Evolutionary conservation across 2,797 vertebrate species (phyloP).

Genomic region (Tympanoctomys barrerae): DNA sequence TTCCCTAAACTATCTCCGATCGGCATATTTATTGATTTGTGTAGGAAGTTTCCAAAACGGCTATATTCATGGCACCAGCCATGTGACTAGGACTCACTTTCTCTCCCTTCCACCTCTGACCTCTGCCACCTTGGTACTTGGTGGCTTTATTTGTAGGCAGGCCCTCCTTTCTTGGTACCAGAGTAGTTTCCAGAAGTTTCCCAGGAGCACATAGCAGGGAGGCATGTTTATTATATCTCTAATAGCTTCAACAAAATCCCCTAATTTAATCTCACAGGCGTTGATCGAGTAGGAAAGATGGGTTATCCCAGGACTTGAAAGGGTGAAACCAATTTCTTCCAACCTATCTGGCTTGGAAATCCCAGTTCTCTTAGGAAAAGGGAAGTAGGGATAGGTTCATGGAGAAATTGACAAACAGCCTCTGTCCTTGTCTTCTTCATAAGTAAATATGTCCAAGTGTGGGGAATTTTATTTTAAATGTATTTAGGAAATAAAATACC

Average conservation of each 20-base stretch:
- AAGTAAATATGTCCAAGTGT: background rate
- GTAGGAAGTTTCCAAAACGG: background rate
- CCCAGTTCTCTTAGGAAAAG: background rate
- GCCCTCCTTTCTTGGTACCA: background rate
- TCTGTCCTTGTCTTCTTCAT: background rate
- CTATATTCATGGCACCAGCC: background rate
- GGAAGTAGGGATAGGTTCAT: background rate
- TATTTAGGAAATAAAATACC: background rate
- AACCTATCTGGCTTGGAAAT: background rate
- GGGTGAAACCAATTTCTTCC: background rate
- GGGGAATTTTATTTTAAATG: conserved; percentile 6
- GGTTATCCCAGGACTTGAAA: background rate
- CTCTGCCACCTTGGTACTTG: background rate
- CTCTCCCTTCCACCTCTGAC: background rate
- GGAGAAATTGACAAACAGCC: background rate
- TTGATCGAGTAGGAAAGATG: background rate
- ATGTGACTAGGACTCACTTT: background rate
- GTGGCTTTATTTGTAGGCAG: background rate
- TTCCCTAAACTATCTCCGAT: background rate
- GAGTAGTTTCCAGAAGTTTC: background rate
- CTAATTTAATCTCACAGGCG: background rate
- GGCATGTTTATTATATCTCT: background rate
- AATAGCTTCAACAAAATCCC: background rate
- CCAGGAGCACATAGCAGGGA: background rate
- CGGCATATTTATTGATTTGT: background rate